A percentile compares a stretch with the other conserved stretches of the same genome.
Conservation (phyloP, 2,888 invertebrate species). For the Chloroclystis v-ata region DNA sequence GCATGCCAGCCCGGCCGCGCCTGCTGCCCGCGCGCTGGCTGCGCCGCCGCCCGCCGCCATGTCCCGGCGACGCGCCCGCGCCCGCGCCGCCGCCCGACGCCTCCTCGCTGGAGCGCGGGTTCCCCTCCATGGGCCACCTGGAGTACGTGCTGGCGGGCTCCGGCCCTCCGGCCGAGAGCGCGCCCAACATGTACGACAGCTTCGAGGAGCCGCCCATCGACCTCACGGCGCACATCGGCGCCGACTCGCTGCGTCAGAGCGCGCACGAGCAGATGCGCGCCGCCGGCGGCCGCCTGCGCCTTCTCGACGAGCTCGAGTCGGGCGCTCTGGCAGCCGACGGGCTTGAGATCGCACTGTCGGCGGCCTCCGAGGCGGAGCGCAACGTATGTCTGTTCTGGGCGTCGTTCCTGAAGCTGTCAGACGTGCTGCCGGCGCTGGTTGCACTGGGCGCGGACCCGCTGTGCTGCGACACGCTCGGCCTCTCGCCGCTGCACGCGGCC, state of each 20-base stretch:
- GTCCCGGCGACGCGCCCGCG: no score
- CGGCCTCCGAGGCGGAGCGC: slow-evolving; percentile 81
- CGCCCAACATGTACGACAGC: slow-evolving; percentile 89
- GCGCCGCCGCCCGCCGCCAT: slow-evolving; percentile 40
- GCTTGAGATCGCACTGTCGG: slow-evolving; percentile 67
- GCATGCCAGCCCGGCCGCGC: slow-evolving; percentile 64
- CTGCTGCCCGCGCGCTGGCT: slow-evolving; percentile 63
- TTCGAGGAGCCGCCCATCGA: slow-evolving; percentile 85
- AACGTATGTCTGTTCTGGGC: slow-evolving; percentile 86
- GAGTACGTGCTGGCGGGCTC: slow-evolving; percentile 89
- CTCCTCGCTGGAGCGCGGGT: slow-evolving; percentile 81
- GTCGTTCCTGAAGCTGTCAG: slow-evolving; percentile 83
- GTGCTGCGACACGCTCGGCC: slow-evolving; percentile 84
- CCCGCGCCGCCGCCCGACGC: slow-evolving; percentile 43
- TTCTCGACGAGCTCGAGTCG: slow-evolving; percentile 86
- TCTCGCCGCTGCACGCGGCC: slow-evolving; percentile 86
- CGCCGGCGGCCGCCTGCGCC: slow-evolving; percentile 81
- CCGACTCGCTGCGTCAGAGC: slow-evolving; percentile 84
- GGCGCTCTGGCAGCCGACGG: slow-evolving; percentile 80
- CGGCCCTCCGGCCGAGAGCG: slow-evolving; percentile 88
- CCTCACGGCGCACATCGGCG: slow-evolving; percentile 84
- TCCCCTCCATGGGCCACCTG: slow-evolving; percentile 82
- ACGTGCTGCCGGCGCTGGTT: slow-evolving; percentile 81
- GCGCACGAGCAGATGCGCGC: slow-evolving; percentile 86
- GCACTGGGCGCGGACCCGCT: slow-evolving; percentile 83